Evolutionary conservation across 2,113 vertebrate species (phyloP), one percentile per base, ranked within the genome.

Genomic region (Ancistrus triradiatus): DNA sequence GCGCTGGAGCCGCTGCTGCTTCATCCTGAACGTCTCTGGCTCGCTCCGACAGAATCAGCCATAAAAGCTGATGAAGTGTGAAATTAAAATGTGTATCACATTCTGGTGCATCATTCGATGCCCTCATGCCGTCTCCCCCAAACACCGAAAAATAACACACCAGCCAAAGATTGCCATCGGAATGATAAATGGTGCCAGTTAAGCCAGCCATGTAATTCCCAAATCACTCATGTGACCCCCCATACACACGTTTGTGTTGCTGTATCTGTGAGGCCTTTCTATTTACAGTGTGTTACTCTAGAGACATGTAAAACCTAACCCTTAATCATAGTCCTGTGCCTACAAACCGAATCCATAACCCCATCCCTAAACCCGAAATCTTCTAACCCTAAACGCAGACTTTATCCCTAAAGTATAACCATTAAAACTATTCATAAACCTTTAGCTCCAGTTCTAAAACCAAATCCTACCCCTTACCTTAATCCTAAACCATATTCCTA

Each of bases 11-110:
- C 37, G 14, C 44, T 40, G 17, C 19, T 47, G 40, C 28, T 14
- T 38, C 4, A 27, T 22, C 25, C n/a, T 59, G 15, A 52, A 17
- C 43, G 21, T 44, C 35, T 28, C 15, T 28, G 19, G 25, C 37
- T 25, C 27, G 19, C 42, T 64, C 84, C 80, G 73, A 78, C 78
- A 82, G 83, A 71, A 78, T 81, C 66, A 77, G 87, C 83, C 85
- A 86, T 90, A 88, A 91, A 91, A 90, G 74, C 86, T 83, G 88
- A 89, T 90, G 87, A 84, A 85, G 87, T 91, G 89, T 91, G 90
- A 92, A 91, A 92, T 91, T 90, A 89, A 91, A 91, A 90, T 88
- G 87, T 89, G 87, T 89, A 88, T 89, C 89, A 76, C 86, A 88
- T 91, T 91, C 89, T 88, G 85, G 85, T 85, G 87, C 86, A 85